Percentiles rank a stretch among this genome's conserved stretches.
Evolutionary conservation across 2,113 vertebrate species (phyloP).

Genomic region (Caretta caretta): DNA sequence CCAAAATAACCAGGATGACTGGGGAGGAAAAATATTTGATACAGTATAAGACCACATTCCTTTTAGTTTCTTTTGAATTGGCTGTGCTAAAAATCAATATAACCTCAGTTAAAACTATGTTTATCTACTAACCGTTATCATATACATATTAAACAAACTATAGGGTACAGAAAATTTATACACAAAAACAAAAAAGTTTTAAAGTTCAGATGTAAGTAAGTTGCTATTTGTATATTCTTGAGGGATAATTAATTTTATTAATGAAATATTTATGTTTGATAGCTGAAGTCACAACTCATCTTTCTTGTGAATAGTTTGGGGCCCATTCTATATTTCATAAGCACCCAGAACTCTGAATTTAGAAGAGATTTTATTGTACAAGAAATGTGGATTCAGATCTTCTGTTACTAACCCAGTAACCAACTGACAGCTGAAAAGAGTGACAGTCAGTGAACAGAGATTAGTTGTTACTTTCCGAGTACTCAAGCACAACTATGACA

Average conservation of each 20-base stretch:
- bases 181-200: not conserved
- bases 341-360: fast-evolving
- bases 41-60: not conserved
- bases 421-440: not conserved
- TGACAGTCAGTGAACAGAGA: slow-evolving; percentile 72
- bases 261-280: fast-evolving
- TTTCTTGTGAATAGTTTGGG: fast-evolving
- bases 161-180: not conserved
- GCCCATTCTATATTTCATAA: not conserved
- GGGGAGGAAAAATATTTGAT: not conserved
- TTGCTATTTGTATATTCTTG: not conserved
- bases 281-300: not conserved
- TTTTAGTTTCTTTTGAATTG: not conserved
- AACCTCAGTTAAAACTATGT: not conserved
- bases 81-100: not conserved
- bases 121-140: not conserved
- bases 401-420: slow-evolving; percentile 76
- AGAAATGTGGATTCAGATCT: fast-evolving
- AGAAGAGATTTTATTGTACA: fast-evolving
- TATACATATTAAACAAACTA: not conserved
- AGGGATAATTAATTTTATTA: not conserved
- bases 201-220: not conserved
- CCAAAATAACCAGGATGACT: slow-evolving; percentile 94
- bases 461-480: slow-evolving; percentile 73
- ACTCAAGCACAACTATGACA: slow-evolving; percentile 75